Base-by-base conservation (phyloP, 2,888 invertebrate species). In the Chelonus formosanus region DNA sequence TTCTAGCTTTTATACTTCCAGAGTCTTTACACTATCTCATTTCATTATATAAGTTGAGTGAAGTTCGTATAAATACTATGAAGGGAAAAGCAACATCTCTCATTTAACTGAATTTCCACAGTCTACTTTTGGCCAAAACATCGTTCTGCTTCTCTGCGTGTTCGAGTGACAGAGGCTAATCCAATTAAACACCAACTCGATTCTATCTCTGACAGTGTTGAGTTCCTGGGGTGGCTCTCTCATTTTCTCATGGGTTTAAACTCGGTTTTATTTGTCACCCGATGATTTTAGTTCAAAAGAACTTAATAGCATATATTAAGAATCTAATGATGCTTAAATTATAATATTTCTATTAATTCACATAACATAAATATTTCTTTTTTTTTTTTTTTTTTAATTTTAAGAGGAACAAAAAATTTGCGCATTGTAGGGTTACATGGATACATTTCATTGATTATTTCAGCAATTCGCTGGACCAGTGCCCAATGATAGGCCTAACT, bases 401-500 rank as follows among this genome's bases (percentile, higher is more conserved):
- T 6, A 20, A 20, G 2, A 2, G 20, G 2, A 20, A 20, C 2
- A 20, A 20, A 20, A 20, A 20, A 40, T 40, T 40, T 40, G 6
- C 40, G 6, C 40, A 40, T 40, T 5, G 40, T 40, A 40, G 40
- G 40, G 40, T 40, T 40, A 40, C 4, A 40, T 40, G 40, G 4
- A 40, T 40, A 40, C 40, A 40, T 40, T 40, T 40, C 4, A 40
- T 40, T 6, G 40, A 40, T 40, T 40, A 40, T 40, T 48, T 10
- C 20, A 44, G 45, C 55, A 68, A 70, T 70, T 45, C 63, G 71
- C 72, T 78, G 76, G 76, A 74, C 10, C 55, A 48, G 8, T 69
- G 76, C 76, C 76, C 62, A 47, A 74, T 63, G 63, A 62, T 67
- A 71, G 73, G 62, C 58, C 69, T 71, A 71, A 71, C 71, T 71